phyloP scores from a whole-genome alignment of 1,140 invertebrate species.

The Mesaphorura yosii region DNA sequence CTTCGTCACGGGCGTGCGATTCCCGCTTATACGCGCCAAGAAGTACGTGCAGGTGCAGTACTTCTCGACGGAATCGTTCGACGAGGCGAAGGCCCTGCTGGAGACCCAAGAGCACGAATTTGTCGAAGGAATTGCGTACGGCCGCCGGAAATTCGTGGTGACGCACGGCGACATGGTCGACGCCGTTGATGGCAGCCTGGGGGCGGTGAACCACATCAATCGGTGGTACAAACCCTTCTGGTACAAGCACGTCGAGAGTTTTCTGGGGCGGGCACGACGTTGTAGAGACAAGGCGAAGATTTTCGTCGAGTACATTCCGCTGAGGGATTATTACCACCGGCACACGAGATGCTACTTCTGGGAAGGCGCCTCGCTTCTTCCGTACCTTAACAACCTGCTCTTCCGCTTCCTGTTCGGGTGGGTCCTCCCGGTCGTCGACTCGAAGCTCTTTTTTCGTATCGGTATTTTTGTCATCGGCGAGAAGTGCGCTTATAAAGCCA shows the following conservation, averaged over 20 bases:
- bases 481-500: neutral
- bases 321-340: slow-evolving; percentile 67
- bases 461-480: no score
- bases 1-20: neutral
- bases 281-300: neutral
- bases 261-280: no score
- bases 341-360: slow-evolving; percentile 69
- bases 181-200: neutral
- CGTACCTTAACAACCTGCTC: neutral
- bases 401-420: slow-evolving; percentile 1
- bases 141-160: neutral
- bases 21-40: neutral
- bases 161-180: slow-evolving; percentile 1
- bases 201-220: slow-evolving; percentile 1
- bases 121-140: slow-evolving; percentile 2
- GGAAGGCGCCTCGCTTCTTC: slow-evolving; percentile 31
- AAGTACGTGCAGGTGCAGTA: slow-evolving; percentile 6
- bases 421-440: neutral
- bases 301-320: slow-evolving; percentile 55
- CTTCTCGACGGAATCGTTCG: neutral
- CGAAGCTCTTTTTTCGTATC: neutral
- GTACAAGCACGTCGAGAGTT: slow-evolving; percentile 5
- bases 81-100: neutral
- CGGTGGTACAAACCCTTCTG: slow-evolving; percentile 6
- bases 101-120: neutral